Evolutionary conservation across 2,113 vertebrate species (phyloP).

Genomic region (Siniperca chuatsi): DNA sequence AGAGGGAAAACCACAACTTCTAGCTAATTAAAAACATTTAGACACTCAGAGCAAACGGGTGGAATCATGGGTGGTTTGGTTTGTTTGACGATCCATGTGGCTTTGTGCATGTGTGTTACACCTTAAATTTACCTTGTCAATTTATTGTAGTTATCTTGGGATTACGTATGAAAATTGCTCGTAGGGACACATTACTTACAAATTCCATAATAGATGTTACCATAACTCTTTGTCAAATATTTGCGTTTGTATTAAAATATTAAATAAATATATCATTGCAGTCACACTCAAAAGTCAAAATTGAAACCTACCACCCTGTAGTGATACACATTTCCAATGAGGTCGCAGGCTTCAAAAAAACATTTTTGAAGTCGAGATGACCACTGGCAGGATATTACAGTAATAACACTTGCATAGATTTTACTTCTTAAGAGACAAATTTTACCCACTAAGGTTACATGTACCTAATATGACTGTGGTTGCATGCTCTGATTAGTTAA

Average conservation of each 20-base stretch:
- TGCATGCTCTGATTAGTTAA: slow-evolving; percentile 41
- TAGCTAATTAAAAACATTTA: slow-evolving; percentile 85
- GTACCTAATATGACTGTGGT: slow-evolving; percentile 44
- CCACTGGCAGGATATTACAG: slow-evolving; percentile 12
- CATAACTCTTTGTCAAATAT: slow-evolving; percentile 8
- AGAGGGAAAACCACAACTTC: slow-evolving; percentile 73
- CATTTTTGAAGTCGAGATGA: neutral
- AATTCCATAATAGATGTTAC: neutral
- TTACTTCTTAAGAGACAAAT: slow-evolving; percentile 35
- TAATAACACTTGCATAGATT: slow-evolving; percentile 32
- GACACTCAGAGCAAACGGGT: slow-evolving; percentile 75
- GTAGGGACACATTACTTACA: neutral
- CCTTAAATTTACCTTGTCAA: slow-evolving; percentile 59
- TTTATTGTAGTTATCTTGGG: slow-evolving; percentile 17
- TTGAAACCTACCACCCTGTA: neutral
- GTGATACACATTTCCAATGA: neutral
- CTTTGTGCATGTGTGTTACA: slow-evolving; percentile 57
- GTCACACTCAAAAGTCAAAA: neutral
- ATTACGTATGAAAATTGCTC: slow-evolving; percentile 10
- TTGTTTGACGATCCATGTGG: slow-evolving; percentile 63
- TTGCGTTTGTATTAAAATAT: slow-evolving; percentile 15
- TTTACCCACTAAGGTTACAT: slow-evolving; percentile 21
- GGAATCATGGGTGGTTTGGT: slow-evolving; percentile 73
- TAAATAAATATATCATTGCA: neutral
- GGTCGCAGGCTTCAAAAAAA: neutral